Conservation (phyloP, 2,113 vertebrate species). For the Glaucomys volans region DNA sequence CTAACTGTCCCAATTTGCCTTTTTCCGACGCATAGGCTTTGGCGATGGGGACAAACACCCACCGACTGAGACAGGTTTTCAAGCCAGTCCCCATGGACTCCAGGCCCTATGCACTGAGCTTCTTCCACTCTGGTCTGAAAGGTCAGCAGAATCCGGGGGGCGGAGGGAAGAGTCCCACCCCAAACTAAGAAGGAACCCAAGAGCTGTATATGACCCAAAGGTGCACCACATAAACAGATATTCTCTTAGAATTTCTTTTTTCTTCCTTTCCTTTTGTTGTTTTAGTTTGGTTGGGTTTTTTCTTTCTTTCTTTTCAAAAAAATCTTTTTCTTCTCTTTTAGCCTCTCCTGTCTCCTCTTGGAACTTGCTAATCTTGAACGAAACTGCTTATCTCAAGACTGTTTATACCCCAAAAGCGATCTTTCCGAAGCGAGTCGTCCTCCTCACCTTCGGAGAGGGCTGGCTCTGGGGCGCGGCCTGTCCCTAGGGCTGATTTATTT, state of each 20-base stretch:
- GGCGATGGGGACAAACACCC: background rate
- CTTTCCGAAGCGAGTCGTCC: background rate
- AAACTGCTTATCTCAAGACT: background rate
- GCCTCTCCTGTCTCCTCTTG: background rate
- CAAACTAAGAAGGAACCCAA: background rate
- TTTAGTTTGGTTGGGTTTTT: too few relatives aligned
- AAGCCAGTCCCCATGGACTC: background rate
- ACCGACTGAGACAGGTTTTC: background rate
- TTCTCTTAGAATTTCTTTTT: background rate
- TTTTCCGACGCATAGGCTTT: background rate
- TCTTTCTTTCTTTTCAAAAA: too few relatives aligned
- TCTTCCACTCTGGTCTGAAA: background rate
- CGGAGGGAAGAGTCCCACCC: background rate
- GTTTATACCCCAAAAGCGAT: background rate
- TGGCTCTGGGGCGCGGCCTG: slow-evolving; percentile 10
- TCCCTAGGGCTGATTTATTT: background rate
- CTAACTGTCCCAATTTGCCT: background rate
- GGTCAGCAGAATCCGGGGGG: background rate
- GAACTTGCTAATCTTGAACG: slow-evolving; percentile 49
- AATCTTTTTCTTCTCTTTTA: background rate
- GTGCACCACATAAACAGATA: background rate
- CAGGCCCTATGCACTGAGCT: background rate
- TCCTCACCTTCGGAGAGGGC: background rate
- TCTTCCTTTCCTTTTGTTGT: background rate
- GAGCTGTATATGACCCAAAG: background rate